Conservation (phyloP, 2,888 invertebrate species). For the Hirtodrosophila confusa region DNA sequence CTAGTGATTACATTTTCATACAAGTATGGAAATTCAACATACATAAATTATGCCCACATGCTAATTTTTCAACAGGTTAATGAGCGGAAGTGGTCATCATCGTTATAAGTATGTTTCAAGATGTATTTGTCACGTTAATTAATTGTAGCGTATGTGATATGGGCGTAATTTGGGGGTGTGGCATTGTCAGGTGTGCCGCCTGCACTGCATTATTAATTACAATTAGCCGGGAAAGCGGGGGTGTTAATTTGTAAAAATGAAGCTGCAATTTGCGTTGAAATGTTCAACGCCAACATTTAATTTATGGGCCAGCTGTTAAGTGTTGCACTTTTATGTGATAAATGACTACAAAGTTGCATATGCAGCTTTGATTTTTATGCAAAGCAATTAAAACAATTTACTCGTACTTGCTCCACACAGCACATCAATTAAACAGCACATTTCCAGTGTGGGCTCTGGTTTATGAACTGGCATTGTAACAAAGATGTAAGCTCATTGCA, state of each 20-base stretch:
- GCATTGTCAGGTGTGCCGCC: conserved; percentile 52
- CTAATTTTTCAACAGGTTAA: conserved; percentile 75
- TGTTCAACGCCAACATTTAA: conserved; percentile 57
- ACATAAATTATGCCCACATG: conserved; percentile 67
- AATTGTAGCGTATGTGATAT: conserved; percentile 31
- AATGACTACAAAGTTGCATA: conserved; percentile 65
- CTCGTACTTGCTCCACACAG: conserved; percentile 2
- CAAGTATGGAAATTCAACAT: conserved; percentile 27
- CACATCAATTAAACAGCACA: conserved; percentile 19
- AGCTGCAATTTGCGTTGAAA: conserved; percentile 59
- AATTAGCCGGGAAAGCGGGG: conserved; percentile 54
- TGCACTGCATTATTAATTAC: conserved; percentile 68
- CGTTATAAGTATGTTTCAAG: conserved; percentile 57
- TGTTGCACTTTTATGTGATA: conserved; percentile 67
- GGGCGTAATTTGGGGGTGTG: conserved; percentile 42
- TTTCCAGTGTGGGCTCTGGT: conserved; percentile 2
- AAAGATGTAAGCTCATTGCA: conserved; percentile 2
- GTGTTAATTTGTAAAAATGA: conserved; percentile 74
- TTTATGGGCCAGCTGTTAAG: conserved; percentile 72
- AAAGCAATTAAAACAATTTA: conserved; percentile 58
- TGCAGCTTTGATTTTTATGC: conserved; percentile 60
- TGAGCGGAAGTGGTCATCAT: conserved; percentile 75
- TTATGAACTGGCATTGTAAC: neutral
- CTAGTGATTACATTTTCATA: conserved; percentile 24
- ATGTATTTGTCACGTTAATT: conserved; percentile 57